phyloP scores from a whole-genome alignment of 1,140 invertebrate genomes.

The Pygmarrhopalites habei region DNA sequence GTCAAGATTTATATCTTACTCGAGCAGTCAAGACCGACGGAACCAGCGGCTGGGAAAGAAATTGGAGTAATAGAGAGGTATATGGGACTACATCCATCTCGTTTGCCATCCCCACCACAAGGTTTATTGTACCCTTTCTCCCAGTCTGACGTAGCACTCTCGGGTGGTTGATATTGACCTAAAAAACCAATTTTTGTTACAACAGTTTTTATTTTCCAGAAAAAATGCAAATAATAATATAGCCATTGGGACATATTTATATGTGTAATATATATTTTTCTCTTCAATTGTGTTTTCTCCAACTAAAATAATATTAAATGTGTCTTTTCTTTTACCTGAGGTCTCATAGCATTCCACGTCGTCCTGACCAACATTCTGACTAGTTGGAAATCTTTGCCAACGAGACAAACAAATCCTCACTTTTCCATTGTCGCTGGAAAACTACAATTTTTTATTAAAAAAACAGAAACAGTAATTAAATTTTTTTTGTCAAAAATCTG shows the following conservation, averaged over 20 bases:
- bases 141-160: not conserved
- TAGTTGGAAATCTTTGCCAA: not conserved
- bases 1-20: slow-evolving; percentile 11
- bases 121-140: not conserved
- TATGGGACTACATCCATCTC: slow-evolving; percentile 1
- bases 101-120: slow-evolving; percentile 1
- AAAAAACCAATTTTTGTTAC: too few species aligned
- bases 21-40: not conserved
- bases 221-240: too few species aligned
- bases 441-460: not conserved
- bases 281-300: too few species aligned
- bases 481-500: too few species aligned
- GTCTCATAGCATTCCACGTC: not conserved
- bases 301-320: too few species aligned
- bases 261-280: too few species aligned
- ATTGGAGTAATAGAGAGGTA: slow-evolving; percentile 8
- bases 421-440: slow-evolving; percentile 4
- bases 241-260: too few species aligned
- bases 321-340: too few species aligned
- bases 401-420: not conserved
- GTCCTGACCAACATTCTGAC: not conserved
- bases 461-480: too few species aligned
- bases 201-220: too few species aligned
- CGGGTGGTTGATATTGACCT: not conserved
- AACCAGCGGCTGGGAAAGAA: not conserved